These are phyloP conservation scores for Oreochromis aureus DNA, from an alignment of 2,113 vertebrate genomes.

Conservation along the genomic window DNA sequence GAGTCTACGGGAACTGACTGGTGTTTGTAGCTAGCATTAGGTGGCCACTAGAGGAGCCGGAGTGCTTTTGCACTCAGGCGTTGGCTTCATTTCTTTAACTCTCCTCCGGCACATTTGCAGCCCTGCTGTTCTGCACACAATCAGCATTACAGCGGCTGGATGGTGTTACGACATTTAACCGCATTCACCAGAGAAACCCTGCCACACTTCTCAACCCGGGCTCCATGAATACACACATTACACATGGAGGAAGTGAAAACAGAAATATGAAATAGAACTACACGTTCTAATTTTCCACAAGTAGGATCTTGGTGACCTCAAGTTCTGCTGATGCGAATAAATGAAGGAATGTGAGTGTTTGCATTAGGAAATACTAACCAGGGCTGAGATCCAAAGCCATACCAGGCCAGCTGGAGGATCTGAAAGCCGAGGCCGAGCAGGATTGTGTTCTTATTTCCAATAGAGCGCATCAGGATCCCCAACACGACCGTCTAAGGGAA, in stretches of 20 bases:
- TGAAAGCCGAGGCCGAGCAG: constrained; percentile 87
- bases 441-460: constrained; percentile 91
- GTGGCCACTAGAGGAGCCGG: background rate
- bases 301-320: background rate
- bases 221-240: background rate
- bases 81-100: background rate
- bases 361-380: constrained; percentile 74
- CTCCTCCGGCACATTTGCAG: background rate
- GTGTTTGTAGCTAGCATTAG: background rate
- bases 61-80: background rate
- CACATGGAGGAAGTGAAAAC: background rate
- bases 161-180: background rate
- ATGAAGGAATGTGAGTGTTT: background rate
- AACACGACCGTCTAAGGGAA: constrained; percentile 80
- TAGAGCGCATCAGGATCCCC: constrained; percentile 87
- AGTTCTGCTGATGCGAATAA: background rate
- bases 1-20: background rate
- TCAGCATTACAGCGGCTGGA: background rate
- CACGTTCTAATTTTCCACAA: background rate
- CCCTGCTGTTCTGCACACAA: background rate
- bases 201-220: background rate
- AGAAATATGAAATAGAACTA: background rate
- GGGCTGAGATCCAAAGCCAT: constrained; percentile 88
- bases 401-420: constrained; percentile 91
- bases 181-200: background rate